These are phyloP conservation scores for Cantharis rufa DNA, from an alignment of 2,888 invertebrate species.

Conservation along the genomic window DNA sequence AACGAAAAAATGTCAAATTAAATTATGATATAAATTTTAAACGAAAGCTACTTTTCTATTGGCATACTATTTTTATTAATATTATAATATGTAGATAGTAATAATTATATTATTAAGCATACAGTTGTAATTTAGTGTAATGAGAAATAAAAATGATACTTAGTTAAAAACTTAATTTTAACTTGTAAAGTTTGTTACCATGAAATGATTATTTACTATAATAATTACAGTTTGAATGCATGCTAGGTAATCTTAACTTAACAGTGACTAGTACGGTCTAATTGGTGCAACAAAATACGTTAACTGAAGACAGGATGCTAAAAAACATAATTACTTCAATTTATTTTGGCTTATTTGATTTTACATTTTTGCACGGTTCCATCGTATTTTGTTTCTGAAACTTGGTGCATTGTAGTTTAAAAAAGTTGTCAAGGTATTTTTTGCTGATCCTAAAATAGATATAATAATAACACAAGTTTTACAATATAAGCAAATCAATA, in stretches of 20 bases:
- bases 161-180: background rate
- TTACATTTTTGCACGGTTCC: background rate
- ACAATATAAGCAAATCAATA: too few relatives aligned
- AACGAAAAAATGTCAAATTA: background rate
- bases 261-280: background rate
- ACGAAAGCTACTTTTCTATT: background rate
- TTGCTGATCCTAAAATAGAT: too few relatives aligned
- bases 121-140: background rate
- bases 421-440: too few relatives aligned
- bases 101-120: too few relatives aligned
- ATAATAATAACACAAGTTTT: too few relatives aligned
- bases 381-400: too few relatives aligned
- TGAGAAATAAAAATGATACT: background rate
- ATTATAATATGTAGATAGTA: background rate
- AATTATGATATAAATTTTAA: background rate
- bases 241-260: background rate
- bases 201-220: background rate
- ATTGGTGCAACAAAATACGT: background rate
- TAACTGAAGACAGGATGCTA: background rate
- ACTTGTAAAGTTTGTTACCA: background rate
- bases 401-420: background rate
- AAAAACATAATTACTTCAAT: background rate
- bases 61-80: background rate
- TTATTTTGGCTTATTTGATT: background rate
- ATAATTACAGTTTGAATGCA: background rate